Evolutionary conservation across 2,888 invertebrate species (phyloP).

Genomic region (Exephanes ischioxanthus): DNA sequence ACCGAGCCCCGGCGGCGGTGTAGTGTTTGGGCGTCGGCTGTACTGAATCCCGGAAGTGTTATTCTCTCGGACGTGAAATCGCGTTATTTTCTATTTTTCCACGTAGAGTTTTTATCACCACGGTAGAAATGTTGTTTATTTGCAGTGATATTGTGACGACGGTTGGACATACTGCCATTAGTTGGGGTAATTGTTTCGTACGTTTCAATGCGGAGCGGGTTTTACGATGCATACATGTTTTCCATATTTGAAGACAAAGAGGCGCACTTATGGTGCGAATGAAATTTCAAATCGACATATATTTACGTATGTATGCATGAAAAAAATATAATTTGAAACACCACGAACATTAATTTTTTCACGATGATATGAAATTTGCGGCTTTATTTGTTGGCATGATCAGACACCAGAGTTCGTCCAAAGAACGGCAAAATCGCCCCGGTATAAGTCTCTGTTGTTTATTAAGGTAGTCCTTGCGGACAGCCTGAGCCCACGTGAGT

Average conservation of each 20-base stretch:
- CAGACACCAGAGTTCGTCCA: neutral
- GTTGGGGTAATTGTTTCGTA: no score
- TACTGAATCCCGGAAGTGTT: constrained; percentile 28
- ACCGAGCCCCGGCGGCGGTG: constrained; percentile 21
- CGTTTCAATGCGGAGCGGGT: neutral
- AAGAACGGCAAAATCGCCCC: neutral
- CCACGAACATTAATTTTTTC: neutral
- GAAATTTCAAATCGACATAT: no score
- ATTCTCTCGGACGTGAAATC: constrained; percentile 47
- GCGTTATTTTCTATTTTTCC: constrained; percentile 39
- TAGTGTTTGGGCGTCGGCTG: constrained; percentile 22
- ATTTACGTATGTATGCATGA: no score
- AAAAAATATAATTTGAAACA: no score
- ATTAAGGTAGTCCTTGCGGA: no score
- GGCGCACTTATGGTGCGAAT: neutral
- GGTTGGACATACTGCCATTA: neutral
- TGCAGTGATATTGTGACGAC: neutral
- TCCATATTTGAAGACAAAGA: neutral
- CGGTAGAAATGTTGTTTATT: constrained; percentile 3
- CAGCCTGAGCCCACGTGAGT: no score
- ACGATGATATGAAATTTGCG: neutral
- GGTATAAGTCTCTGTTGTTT: neutral
- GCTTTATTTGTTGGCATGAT: neutral
- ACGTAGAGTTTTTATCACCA: constrained; percentile 32
- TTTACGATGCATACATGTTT: neutral